phyloP scores from a whole-genome alignment of 2,113 vertebrate species.

The Chrysochloris asiatica region DNA sequence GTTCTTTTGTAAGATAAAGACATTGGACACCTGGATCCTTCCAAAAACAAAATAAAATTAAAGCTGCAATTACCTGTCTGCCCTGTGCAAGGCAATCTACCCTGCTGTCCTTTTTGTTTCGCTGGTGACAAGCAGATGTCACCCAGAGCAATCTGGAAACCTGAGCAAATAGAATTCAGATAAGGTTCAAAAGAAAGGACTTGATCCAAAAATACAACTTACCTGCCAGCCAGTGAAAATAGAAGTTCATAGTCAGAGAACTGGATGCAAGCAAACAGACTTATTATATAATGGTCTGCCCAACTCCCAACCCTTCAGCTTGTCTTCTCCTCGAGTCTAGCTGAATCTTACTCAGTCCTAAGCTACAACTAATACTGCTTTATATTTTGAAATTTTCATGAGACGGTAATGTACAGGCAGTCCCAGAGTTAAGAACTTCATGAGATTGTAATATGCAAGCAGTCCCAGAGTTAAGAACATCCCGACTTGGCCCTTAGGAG shows the following conservation, averaged over 20 bases:
- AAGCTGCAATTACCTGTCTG: constrained; percentile 84
- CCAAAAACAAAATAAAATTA: constrained; percentile 86
- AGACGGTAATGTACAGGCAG: neutral
- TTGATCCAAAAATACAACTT: constrained; percentile 61
- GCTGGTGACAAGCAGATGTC: constrained; percentile 69
- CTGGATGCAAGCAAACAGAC: constrained; percentile 36
- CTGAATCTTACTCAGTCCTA: neutral
- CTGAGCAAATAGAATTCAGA: constrained; percentile 72
- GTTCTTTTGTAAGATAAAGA: constrained; percentile 79
- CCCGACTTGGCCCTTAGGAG: too few species aligned
- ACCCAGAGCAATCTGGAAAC: constrained; percentile 46
- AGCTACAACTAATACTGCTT: neutral
- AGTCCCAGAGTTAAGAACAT: too few species aligned
- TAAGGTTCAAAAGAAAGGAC: constrained; percentile 62
- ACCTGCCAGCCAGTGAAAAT: constrained; percentile 56
- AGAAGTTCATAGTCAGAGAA: neutral
- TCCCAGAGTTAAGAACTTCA: too few species aligned
- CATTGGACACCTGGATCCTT: constrained; percentile 84
- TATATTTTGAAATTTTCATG: neutral
- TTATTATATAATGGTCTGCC: neutral
- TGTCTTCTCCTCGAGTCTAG: neutral
- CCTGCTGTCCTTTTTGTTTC: constrained; percentile 33
- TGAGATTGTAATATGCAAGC: too few species aligned
- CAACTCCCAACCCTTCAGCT: neutral
- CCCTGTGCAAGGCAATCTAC: constrained; percentile 70